phyloP scores from a whole-genome alignment of 2,888 invertebrate species.

The Agrilus cyanescens region DNA sequence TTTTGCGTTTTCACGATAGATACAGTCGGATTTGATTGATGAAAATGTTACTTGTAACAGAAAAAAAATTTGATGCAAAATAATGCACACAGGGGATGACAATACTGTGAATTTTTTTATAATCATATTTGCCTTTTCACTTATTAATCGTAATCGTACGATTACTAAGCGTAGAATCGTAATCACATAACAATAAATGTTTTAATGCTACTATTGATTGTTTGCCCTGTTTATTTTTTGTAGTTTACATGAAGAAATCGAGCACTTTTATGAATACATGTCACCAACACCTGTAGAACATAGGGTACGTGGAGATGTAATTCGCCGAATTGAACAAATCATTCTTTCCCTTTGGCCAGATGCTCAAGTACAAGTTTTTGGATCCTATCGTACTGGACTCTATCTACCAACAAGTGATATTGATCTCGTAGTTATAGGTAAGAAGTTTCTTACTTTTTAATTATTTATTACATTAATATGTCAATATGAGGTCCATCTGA shows the following conservation, averaged over 20 bases:
- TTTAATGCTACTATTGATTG: constrained; percentile 1
- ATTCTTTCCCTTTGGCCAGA: constrained; percentile 85
- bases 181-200: no score
- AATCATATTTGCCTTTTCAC: no score
- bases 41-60: no score
- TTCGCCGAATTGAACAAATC: constrained; percentile 76
- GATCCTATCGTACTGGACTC: constrained; percentile 92
- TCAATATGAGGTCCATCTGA: background rate
- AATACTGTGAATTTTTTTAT: no score
- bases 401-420: constrained; percentile 93
- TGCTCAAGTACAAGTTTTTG: constrained; percentile 93
- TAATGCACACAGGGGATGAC: no score
- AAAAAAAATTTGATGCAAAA: no score
- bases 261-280: constrained; percentile 93
- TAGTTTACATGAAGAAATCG: constrained; percentile 93
- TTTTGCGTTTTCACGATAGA: no score
- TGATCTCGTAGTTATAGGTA: constrained; percentile 51
- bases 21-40: no score
- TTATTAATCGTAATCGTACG: no score
- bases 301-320: constrained; percentile 76
- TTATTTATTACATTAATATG: background rate
- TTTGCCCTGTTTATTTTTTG: constrained; percentile 14
- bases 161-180: no score
- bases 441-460: constrained; percentile 16
- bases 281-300: constrained; percentile 87